Evolutionary conservation across 2,797 vertebrate species (phyloP).

Genomic region (Pelodytes ibericus): DNA sequence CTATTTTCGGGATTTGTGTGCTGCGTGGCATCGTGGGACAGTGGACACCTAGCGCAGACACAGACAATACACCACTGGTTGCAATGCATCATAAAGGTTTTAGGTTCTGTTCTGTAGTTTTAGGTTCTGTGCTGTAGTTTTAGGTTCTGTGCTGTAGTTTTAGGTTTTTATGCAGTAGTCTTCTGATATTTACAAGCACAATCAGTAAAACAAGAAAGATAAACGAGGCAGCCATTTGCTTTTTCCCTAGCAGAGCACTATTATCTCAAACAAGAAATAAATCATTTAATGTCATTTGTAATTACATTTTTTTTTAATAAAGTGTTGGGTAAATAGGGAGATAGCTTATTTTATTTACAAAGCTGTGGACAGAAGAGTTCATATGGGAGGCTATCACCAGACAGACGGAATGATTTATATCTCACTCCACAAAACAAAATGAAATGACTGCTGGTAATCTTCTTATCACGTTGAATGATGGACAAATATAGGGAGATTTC

Average conservation of each 20-base stretch:
- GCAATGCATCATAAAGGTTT: too few species aligned
- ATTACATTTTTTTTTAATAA: background rate
- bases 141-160: too few species aligned
- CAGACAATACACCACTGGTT: too few species aligned
- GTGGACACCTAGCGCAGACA: too few species aligned
- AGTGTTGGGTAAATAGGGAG: background rate
- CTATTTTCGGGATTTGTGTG: too few species aligned
- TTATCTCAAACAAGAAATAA: background rate
- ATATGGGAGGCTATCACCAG: background rate
- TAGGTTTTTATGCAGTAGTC: background rate
- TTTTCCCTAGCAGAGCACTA: background rate
- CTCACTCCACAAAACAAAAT: background rate
- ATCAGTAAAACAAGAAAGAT: background rate
- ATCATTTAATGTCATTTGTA: background rate
- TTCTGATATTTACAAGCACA: background rate
- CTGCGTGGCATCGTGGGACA: too few species aligned
- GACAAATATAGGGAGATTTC: too few species aligned
- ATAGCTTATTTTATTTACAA: constrained; percentile 3
- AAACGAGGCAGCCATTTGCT: background rate
- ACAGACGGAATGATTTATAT: background rate
- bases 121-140: too few species aligned
- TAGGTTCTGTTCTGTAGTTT: too few species aligned
- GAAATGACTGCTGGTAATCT: too few species aligned
- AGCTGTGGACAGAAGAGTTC: background rate
- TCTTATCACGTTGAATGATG: too few species aligned